A percentile compares a stretch with the other conserved stretches of the same genome.
Conservation (phyloP, 2,113 vertebrate genomes). For the Pteropus alecto region DNA sequence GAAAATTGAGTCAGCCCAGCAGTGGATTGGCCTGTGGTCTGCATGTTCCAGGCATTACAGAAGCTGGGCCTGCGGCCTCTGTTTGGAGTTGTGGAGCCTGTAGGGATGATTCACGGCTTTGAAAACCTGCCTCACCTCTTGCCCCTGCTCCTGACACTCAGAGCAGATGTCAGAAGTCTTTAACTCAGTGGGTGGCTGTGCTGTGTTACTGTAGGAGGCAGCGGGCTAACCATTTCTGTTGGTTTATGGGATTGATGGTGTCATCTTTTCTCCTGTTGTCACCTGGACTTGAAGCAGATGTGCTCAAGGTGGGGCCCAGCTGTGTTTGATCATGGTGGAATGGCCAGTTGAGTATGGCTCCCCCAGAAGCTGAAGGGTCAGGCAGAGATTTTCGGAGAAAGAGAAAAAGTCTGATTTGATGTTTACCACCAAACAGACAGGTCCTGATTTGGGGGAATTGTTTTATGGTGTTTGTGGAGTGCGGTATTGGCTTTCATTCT, state of each 20-base stretch:
- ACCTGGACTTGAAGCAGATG: constrained; percentile 86
- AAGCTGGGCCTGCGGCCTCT: not conserved
- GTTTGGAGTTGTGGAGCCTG: not conserved
- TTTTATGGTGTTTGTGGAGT: not conserved
- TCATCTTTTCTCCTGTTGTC: constrained; percentile 81
- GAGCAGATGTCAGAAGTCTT: constrained; percentile 83
- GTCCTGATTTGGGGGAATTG: not conserved
- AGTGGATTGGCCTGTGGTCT: not conserved
- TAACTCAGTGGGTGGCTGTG: constrained; percentile 77
- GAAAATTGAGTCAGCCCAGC: not conserved
- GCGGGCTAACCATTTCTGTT: constrained; percentile 83
- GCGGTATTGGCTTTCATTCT: not conserved
- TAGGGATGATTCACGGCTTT: constrained; percentile 38
- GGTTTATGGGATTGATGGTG: constrained; percentile 79
- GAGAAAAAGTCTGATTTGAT: not conserved
- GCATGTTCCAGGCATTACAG: fast-evolving
- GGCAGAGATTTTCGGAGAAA: not conserved
- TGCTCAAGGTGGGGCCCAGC: constrained; percentile 70
- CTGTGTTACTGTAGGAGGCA: constrained; percentile 79
- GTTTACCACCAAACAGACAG: not conserved
- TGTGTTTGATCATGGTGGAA: constrained; percentile 67
- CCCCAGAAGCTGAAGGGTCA: not conserved
- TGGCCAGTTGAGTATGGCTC: constrained; percentile 51
- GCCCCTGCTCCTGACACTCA: constrained; percentile 56
- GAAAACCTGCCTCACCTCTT: constrained; percentile 59